Conservation (phyloP, 2,797 vertebrate species). For the Mastacembelus armatus region DNA sequence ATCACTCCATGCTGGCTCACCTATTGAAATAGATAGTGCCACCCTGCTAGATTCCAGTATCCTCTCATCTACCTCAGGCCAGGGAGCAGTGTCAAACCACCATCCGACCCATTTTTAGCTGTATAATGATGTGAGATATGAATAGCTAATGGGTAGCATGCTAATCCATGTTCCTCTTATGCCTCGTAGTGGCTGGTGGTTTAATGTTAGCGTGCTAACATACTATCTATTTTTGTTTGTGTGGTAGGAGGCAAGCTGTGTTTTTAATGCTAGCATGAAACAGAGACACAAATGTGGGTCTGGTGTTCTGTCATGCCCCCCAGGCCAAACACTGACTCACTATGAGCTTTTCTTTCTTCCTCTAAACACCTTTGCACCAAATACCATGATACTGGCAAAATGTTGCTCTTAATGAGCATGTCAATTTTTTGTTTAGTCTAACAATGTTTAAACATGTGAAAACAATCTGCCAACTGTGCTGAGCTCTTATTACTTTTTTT, state of each 20-base stretch:
- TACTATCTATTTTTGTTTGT: constrained; percentile 56
- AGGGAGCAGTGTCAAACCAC: constrained; percentile 30
- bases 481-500: constrained; percentile 16
- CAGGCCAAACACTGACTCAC: constrained; percentile 62
- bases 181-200: constrained; percentile 37
- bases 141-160: constrained; percentile 47
- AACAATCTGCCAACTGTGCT: constrained; percentile 9
- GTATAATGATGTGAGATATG: constrained; percentile 31
- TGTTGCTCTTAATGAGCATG: constrained; percentile 35
- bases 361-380: constrained; percentile 53
- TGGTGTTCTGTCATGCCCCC: constrained; percentile 55
- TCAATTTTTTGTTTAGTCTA: constrained; percentile 24
- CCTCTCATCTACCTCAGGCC: constrained; percentile 52
- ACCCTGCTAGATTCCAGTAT: constrained; percentile 19
- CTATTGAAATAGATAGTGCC: constrained; percentile 17
- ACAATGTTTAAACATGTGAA: constrained; percentile 30
- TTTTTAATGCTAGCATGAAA: constrained; percentile 59
- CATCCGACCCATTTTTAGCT: constrained; percentile 57
- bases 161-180: constrained; percentile 39
- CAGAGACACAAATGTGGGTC: constrained; percentile 45
- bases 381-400: constrained; percentile 22
- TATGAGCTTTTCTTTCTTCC: constrained; percentile 32
- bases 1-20: not conserved
- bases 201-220: constrained; percentile 45
- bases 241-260: constrained; percentile 56